A percentile compares a stretch with the other conserved stretches of the same genome.
These are phyloP conservation scores for Betta splendens DNA, from an alignment of 2,797 vertebrate genomes.

Conservation along the genomic window DNA sequence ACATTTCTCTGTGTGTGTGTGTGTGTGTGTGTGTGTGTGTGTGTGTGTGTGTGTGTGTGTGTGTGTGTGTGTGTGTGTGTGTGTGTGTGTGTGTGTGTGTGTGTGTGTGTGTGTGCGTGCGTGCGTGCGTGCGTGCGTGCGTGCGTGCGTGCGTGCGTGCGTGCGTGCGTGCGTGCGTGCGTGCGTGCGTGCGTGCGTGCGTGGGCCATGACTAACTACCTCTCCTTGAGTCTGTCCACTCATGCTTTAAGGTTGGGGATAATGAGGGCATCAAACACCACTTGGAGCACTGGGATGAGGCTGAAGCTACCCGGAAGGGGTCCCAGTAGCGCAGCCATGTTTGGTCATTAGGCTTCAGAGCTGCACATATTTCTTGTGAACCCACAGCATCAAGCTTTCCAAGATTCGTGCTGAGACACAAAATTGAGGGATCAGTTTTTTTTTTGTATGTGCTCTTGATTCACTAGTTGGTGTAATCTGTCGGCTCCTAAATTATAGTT, in stretches of 20 bases:
- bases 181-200: slow-evolving; percentile 2
- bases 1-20: slow-evolving; percentile 37
- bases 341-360: slow-evolving; percentile 64
- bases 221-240: slow-evolving; percentile 11
- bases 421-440: slow-evolving; percentile 5
- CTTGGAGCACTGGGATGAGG: slow-evolving; percentile 52
- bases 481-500: slow-evolving; percentile 26
- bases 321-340: slow-evolving; percentile 61
- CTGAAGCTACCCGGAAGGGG: slow-evolving; percentile 44
- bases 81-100: slow-evolving; percentile 8
- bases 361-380: slow-evolving; percentile 45
- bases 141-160: slow-evolving; percentile 8
- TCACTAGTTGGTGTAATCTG: slow-evolving; percentile 32
- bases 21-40: slow-evolving; percentile 8
- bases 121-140: slow-evolving; percentile 12
- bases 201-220: slow-evolving; percentile 19
- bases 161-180: slow-evolving; percentile 15
- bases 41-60: slow-evolving; percentile 1
- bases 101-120: slow-evolving; percentile 12
- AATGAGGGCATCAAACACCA: slow-evolving; percentile 60
- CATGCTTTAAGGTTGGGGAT: slow-evolving; percentile 42
- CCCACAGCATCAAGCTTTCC: slow-evolving; percentile 30
- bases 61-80: slow-evolving; percentile 15
- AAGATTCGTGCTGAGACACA: slow-evolving; percentile 41
- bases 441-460: slow-evolving; percentile 20